Percentiles rank a stretch among this genome's conserved stretches.
phyloP scores from a whole-genome alignment of 2,888 invertebrate species.

The Eutolmus rufibarbis region DNA sequence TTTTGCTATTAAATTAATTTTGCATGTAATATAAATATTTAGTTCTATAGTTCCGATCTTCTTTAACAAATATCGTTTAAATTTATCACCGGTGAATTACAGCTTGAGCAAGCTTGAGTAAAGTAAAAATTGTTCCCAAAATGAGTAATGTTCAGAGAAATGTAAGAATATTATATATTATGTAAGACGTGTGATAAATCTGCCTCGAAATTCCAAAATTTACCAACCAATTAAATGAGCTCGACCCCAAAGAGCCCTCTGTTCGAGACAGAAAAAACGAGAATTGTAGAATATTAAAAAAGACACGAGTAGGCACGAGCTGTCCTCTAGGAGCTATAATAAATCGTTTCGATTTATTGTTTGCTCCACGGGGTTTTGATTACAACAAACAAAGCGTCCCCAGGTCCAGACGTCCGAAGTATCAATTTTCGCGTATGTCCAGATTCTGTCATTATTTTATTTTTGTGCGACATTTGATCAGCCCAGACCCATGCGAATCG shows the following conservation, averaged over 20 bases:
- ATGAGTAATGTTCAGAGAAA: not conserved
- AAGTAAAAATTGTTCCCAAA: not conserved
- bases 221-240: not conserved
- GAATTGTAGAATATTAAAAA: not conserved
- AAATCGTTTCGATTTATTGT: constrained; percentile 20
- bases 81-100: not conserved
- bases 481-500: not conserved
- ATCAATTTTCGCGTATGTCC: constrained; percentile 35
- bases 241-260: not conserved
- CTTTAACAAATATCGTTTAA: not conserved
- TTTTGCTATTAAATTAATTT: too few species aligned
- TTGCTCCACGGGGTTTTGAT: not conserved
- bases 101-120: not conserved
- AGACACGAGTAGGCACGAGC: not conserved
- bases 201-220: not conserved
- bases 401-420: constrained; percentile 4
- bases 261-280: not conserved
- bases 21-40: too few species aligned
- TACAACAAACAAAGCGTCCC: constrained; percentile 6
- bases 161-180: not conserved
- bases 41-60: not conserved
- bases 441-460: not conserved
- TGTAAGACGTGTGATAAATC: not conserved
- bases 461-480: constrained; percentile 16
- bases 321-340: not conserved